These are phyloP conservation scores for Drosophila orena DNA, from an alignment of 1,140 invertebrate species.

Conservation along the genomic window DNA sequence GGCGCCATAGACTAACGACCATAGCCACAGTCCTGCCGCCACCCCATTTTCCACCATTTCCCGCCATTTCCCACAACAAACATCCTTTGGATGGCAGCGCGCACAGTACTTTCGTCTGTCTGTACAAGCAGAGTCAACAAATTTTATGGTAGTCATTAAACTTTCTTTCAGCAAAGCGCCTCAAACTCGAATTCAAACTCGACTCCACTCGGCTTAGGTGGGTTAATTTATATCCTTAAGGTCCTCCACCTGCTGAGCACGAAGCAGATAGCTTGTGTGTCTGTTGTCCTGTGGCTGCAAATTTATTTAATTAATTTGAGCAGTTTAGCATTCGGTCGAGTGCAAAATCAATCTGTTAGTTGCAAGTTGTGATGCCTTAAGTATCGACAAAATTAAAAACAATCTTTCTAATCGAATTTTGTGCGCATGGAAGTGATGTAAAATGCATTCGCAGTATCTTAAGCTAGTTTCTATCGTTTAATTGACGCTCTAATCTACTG, in stretches of 20 bases:
- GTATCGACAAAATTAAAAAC: not conserved
- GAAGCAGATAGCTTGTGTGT: slow-evolving; percentile 12
- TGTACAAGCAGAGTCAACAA: slow-evolving; percentile 70
- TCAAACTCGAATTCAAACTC: slow-evolving; percentile 44
- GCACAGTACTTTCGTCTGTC: slow-evolving; percentile 32
- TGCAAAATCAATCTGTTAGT: slow-evolving; percentile 54
- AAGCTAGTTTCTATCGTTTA: not conserved
- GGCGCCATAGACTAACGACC: slow-evolving; percentile 78
- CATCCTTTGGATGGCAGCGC: slow-evolving; percentile 12
- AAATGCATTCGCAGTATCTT: not conserved
- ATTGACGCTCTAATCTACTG: slow-evolving; percentile 2
- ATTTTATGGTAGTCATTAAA: slow-evolving; percentile 82
- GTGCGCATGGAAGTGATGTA: too few species aligned
- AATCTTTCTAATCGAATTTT: not conserved
- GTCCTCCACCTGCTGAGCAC: slow-evolving; percentile 16
- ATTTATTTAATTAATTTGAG: slow-evolving; percentile 73
- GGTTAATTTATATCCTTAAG: slow-evolving; percentile 66
- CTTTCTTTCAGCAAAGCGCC: slow-evolving; percentile 77
- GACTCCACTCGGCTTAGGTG: slow-evolving; percentile 28
- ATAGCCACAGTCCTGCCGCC: slow-evolving; percentile 44
- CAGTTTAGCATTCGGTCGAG: slow-evolving; percentile 44
- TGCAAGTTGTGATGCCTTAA: not conserved
- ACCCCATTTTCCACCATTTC: not conserved
- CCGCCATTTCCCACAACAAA: not conserved
- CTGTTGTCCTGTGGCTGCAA: slow-evolving; percentile 12